Evolutionary conservation across 53 echinoderm and acorn worm genomes (phyloP).

Genomic region (Zoroaster sp.): DNA sequence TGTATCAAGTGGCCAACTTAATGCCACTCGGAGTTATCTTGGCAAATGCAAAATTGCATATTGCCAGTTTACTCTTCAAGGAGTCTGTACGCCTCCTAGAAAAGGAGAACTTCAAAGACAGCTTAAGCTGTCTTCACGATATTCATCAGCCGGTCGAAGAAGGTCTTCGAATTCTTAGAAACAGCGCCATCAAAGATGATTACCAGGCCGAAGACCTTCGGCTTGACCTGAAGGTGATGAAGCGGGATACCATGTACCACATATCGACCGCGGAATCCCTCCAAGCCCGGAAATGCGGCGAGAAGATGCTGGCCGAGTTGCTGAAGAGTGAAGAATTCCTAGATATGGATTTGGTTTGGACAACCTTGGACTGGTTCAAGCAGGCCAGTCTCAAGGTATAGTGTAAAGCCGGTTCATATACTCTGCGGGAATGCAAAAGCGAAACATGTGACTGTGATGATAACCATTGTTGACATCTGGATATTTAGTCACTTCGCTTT

Average conservation of each 20-base stretch:
- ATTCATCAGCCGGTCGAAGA: neutral
- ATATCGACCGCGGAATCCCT: neutral
- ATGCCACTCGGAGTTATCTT: neutral
- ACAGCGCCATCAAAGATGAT: neutral
- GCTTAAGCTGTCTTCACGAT: conserved; percentile 2
- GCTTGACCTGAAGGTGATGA: neutral
- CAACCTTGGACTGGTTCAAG: conserved; percentile 1
- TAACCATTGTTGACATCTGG: no score
- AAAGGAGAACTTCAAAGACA: neutral
- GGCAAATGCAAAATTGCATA: neutral
- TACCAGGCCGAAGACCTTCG: neutral
- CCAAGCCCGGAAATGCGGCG: conserved; percentile 2
- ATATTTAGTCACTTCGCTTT: no score
- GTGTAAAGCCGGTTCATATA: no score
- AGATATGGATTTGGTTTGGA: neutral
- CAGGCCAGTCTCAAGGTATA: conserved; percentile 19
- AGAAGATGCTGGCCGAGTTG: neutral
- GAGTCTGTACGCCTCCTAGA: neutral
- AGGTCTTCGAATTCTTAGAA: neutral
- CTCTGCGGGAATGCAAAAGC: no score
- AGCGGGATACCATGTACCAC: neutral
- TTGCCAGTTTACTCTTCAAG: neutral
- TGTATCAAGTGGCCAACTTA: neutral
- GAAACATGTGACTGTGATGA: no score
- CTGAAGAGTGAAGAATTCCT: neutral